Conservation (phyloP, 2,797 vertebrate genomes). For the Poeciliopsis presidionis region DNA sequence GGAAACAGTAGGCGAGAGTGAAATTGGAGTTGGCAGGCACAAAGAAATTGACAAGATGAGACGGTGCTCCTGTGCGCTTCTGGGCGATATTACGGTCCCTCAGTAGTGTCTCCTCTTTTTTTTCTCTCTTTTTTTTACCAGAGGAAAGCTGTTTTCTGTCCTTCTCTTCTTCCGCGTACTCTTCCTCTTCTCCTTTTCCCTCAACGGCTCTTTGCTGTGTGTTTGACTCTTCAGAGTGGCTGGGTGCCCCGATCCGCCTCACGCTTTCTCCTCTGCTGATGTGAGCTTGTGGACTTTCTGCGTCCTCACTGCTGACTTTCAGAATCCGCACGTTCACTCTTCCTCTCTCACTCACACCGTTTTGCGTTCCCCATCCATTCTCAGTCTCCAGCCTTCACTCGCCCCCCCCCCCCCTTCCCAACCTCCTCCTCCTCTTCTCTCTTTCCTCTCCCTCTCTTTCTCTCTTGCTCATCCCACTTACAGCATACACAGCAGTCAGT, state of each 20-base stretch:
- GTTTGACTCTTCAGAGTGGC: slow-evolving; percentile 68
- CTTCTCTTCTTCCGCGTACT: slow-evolving; percentile 45
- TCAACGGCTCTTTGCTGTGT: slow-evolving; percentile 29
- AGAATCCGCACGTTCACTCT: slow-evolving; percentile 57
- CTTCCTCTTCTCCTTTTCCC: slow-evolving; percentile 13
- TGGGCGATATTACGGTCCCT: slow-evolving; percentile 69
- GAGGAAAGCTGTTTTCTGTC: slow-evolving; percentile 64
- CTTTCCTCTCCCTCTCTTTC: slow-evolving; percentile 55
- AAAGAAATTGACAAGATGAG: slow-evolving; percentile 65
- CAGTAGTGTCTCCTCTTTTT: slow-evolving; percentile 61
- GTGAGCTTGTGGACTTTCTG: slow-evolving; percentile 68
- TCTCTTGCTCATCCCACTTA: slow-evolving; percentile 59
- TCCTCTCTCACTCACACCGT: slow-evolving; percentile 48
- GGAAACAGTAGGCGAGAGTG: slow-evolving; percentile 72
- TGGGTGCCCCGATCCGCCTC: slow-evolving; percentile 52
- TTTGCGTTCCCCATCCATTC: slow-evolving; percentile 75
- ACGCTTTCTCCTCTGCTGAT: slow-evolving; percentile 70
- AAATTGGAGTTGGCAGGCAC: slow-evolving; percentile 75
- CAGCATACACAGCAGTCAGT: slow-evolving; percentile 61
- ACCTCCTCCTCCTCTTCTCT: slow-evolving; percentile 33
- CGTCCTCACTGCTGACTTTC: slow-evolving; percentile 61
- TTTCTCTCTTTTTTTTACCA: slow-evolving; percentile 47
- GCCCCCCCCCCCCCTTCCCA: slow-evolving; percentile 9
- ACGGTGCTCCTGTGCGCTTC: slow-evolving; percentile 75
- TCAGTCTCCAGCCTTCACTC: slow-evolving; percentile 65